Evolutionary conservation across 2,113 vertebrate genomes (phyloP).

Genomic region (Charina bottae): DNA sequence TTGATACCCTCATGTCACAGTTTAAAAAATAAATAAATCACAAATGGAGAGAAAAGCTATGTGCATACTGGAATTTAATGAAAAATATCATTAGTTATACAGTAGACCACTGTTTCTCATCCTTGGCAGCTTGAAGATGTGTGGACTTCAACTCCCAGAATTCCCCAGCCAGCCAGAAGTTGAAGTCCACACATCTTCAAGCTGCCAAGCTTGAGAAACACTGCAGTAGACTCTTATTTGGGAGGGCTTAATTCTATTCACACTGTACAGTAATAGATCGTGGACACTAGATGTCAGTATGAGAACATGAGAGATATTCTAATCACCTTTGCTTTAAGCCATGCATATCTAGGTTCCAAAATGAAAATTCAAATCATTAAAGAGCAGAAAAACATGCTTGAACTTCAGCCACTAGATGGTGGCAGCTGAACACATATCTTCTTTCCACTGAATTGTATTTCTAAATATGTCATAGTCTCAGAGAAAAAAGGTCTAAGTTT

Average conservation of each 20-base stretch:
- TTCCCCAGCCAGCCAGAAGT: no score
- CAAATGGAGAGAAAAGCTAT: neutral
- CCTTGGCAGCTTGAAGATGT: neutral
- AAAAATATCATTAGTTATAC: neutral
- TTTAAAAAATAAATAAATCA: neutral
- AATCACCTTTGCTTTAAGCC: neutral
- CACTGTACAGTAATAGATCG: neutral
- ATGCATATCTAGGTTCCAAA: neutral
- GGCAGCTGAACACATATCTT: neutral
- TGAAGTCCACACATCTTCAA: no score
- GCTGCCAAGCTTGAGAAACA: neutral
- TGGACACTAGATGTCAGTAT: conserved; percentile 26
- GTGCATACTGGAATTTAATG: neutral
- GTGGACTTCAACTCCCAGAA: neutral
- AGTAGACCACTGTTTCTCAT: neutral
- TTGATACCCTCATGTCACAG: neutral
- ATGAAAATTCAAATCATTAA: neutral
- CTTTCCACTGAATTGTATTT: neutral
- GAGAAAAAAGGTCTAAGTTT: neutral
- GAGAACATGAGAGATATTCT: neutral
- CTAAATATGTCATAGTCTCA: neutral
- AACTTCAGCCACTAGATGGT: conserved; percentile 19
- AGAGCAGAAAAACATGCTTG: neutral
- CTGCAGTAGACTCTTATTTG: neutral
- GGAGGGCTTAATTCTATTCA: neutral